Base-by-base conservation (phyloP, 2,888 invertebrate species). In the Choreutis nemorana region DNA sequence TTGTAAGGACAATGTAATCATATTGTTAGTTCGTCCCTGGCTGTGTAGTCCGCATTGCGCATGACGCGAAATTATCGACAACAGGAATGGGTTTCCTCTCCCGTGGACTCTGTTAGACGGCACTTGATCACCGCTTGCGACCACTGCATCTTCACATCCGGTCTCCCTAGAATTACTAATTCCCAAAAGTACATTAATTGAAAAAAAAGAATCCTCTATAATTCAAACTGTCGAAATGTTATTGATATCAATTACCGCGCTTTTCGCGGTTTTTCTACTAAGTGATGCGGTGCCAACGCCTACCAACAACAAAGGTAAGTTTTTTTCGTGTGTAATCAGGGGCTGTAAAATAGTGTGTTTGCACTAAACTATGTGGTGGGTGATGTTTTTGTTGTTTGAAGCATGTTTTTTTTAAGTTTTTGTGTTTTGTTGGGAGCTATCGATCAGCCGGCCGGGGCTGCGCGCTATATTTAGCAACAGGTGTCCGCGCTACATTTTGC, bases 41-140 rank as follows among this genome's bases (percentile, higher is more conserved):
- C 23, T 30, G 23, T 12, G 20, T 15, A 32, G 41, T 42, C 37
- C 54, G 24, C 33, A 75, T 56, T 77, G 78, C 78, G 78, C 78
- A 78, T 67, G 78, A 70, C 67, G 61, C 67, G 50, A 67, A 67
- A 61, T 70, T 78, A 78, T 78, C 67, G 78, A 78, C 72, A 64
- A 52, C 54, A 57, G 54, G 60, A 44, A 49, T 49, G 46, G 52
- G 57, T 59, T 55, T 57, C 57, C 61, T 61, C 55, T 58, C 55
- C 54, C 53, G 52, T 52, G 45, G 48, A 50, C 60, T 55, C 54
- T 37, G 41, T 45, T 54, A 57, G 48, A 48, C 68, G 66, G 42
- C 70, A 70, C 65, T 73, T 59, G 67, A 49, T 55, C 59, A 44
- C 53, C 40, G 62, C 59, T 54, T 55, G 61, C 60, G 53, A 56